Evolutionary conservation across 2,888 invertebrate genomes (phyloP).

Genomic region (Glyphotaelius pellucidus): DNA sequence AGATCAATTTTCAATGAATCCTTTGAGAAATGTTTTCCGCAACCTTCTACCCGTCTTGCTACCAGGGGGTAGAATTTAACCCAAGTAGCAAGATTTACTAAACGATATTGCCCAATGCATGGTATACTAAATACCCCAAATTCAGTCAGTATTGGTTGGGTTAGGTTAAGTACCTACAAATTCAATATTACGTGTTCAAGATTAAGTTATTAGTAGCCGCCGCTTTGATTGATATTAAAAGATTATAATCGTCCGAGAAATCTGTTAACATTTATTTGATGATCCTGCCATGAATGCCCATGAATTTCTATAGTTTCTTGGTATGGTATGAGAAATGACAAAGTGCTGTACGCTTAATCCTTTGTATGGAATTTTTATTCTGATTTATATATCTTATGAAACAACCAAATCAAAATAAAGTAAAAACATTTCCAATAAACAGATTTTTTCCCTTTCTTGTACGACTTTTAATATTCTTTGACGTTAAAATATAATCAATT

Average conservation of each 20-base stretch:
- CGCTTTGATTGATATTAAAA: not conserved
- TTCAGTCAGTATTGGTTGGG: not conserved
- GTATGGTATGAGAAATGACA: not conserved
- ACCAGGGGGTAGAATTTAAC: not conserved
- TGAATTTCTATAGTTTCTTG: not conserved
- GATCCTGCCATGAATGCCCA: too few relatives aligned
- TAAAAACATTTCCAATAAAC: too few relatives aligned
- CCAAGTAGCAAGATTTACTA: not conserved
- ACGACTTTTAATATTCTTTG: too few relatives aligned
- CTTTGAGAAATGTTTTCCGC: conserved; percentile 59
- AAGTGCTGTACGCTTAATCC: not conserved
- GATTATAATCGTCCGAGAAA: not conserved
- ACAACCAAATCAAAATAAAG: not conserved
- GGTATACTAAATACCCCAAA: not conserved
- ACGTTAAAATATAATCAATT: too few relatives aligned
- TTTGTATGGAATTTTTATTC: not conserved
- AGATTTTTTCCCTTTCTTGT: too few relatives aligned
- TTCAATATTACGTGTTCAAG: not conserved
- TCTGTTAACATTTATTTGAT: not conserved
- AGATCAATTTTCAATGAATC: conserved; percentile 65
- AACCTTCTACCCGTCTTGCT: not conserved
- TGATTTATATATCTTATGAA: not conserved
- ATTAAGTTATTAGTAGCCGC: not conserved
- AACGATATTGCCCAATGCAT: not conserved
- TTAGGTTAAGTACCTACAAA: not conserved